A percentile compares a stretch with the other conserved stretches of the same genome.
phyloP scores from a whole-genome alignment of 2,888 invertebrate genomes.

The Argyresthia albistria region DNA sequence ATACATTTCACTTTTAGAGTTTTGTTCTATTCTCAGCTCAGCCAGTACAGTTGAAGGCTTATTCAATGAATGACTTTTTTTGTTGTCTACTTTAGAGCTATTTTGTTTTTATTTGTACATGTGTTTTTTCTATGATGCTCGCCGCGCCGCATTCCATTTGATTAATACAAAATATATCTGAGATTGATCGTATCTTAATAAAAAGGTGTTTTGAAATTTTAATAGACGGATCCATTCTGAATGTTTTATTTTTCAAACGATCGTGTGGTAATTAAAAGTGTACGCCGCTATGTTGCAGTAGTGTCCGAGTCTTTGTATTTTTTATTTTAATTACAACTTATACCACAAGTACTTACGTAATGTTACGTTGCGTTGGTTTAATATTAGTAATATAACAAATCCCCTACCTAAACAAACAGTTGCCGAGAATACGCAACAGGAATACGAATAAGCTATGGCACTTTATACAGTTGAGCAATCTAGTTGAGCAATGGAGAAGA shows the following conservation, averaged over 20 bases:
- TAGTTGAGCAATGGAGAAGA: too few species aligned
- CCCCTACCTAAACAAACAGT: too few species aligned
- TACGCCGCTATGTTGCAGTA: constrained; percentile 12
- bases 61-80: constrained; percentile 45
- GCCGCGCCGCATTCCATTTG: constrained; percentile 54
- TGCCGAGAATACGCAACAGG: too few species aligned
- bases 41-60: constrained; percentile 2
- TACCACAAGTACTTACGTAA: too few species aligned
- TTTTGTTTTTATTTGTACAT: constrained; percentile 65
- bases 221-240: constrained; percentile 44
- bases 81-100: constrained; percentile 56
- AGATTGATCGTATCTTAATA: constrained; percentile 52
- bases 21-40: constrained; percentile 11
- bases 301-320: too few species aligned
- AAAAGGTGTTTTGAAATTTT: constrained; percentile 56
- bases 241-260: constrained; percentile 28
- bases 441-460: too few species aligned
- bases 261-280: constrained; percentile 37
- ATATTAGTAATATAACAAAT: too few species aligned
- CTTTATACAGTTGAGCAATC: too few species aligned
- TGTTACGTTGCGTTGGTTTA: too few species aligned
- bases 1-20: constrained; percentile 1
- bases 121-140: constrained; percentile 40
- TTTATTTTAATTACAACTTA: too few species aligned
- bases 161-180: constrained; percentile 32